Evolutionary conservation across 1,140 invertebrate genomes (phyloP).

Genomic region (Drosophila hydei): DNA sequence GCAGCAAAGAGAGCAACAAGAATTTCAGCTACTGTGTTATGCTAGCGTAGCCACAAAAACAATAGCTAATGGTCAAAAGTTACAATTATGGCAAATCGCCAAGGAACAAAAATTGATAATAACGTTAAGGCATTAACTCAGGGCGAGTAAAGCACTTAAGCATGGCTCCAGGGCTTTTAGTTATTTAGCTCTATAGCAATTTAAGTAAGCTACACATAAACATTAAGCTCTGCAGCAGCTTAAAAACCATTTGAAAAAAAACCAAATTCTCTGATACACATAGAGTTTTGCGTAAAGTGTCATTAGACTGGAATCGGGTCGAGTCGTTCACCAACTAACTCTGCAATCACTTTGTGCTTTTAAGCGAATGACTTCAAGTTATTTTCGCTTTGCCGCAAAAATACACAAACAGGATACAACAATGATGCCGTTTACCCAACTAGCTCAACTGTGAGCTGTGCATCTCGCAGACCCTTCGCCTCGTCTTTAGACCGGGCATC

Average conservation of each 20-base stretch:
- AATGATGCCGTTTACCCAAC: constrained; percentile 64
- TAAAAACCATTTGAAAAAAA: constrained; percentile 30
- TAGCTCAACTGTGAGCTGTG: constrained; percentile 54
- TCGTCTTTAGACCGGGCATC: background rate
- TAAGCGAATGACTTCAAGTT: constrained; percentile 71
- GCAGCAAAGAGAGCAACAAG: constrained; percentile 5
- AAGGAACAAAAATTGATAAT: constrained; percentile 64
- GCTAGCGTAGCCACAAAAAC: constrained; percentile 60
- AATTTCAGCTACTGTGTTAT: constrained; percentile 57
- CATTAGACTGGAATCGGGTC: constrained; percentile 51
- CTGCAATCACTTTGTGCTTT: constrained; percentile 71
- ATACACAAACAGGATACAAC: constrained; percentile 20
- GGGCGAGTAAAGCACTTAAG: constrained; percentile 49
- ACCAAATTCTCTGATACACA: constrained; percentile 12
- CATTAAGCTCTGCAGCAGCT: constrained; percentile 42
- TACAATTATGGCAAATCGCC: constrained; percentile 56
- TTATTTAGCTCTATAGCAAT: constrained; percentile 59
- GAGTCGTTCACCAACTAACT: constrained; percentile 39
- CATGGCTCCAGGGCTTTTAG: constrained; percentile 44
- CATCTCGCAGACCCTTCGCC: constrained; percentile 54
- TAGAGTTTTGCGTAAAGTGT: constrained; percentile 52
- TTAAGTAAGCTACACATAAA: constrained; percentile 48
- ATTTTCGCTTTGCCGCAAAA: constrained; percentile 63
- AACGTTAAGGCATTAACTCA: constrained; percentile 74
- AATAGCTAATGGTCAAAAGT: constrained; percentile 77